Conservation (phyloP, 2,113 vertebrate species). For the cat (Felis catus) region F.catus_Fca126_mat1.0 CM031415.1:11552001-11552500, state of each 20-base stretch:
- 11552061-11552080: too few relatives aligned
- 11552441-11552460: not conserved
- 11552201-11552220: not conserved
- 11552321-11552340: not conserved
- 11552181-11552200: not conserved
- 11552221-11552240: not conserved
- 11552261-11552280: not conserved
- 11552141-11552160: not conserved
- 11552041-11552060: too few relatives aligned
- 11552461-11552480: not conserved
- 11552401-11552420: not conserved
- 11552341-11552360: not conserved
- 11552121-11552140: not conserved
- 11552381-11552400: not conserved
- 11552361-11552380: not conserved
- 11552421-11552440: not conserved
- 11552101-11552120: not conserved
- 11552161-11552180: not conserved
- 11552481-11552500: not conserved
- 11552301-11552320: not conserved
- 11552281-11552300: not conserved
- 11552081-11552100: too few relatives aligned
- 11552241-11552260: not conserved
- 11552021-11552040: too few relatives aligned
- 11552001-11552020: too few relatives aligned